Base-by-base conservation (phyloP, 2,797 vertebrate species). In the Bovichtus diacanthus region DNA sequence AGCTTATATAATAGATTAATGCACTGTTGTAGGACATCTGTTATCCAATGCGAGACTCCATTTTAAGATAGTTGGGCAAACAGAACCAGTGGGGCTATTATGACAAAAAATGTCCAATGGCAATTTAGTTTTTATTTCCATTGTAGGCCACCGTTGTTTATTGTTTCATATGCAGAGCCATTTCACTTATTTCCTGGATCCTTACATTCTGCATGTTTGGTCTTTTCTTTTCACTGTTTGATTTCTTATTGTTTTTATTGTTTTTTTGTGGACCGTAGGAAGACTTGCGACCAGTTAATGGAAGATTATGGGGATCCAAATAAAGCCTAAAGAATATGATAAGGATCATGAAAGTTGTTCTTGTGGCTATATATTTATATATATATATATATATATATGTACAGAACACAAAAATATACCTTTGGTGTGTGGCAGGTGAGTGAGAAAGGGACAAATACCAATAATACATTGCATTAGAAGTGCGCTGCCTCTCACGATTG, bases 1-100 rank as follows among this genome's bases (percentile, higher is more conserved):
- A 77, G 15, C 25, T 59, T 23, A 29, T 46, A 78, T 74, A 64
- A 54, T 29, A 43, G n/a, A 44, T 59, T 41, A 74, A 76, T 71
- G 44, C 39, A 12, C 5, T 34, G 4, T 53, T 68, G 50, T 38
- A 23, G 61, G 39, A 63, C 39, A 63, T 56, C 12, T 16, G 23
- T 74, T 21, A 29, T 53, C 36, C 39, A n/a, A 11, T 53, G 15
- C 18, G n/a, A 41, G 36, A 58, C 46, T 38, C 23, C 21, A 13
- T 67, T 19, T 41, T 11, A 36, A 60, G 34, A 34, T 58, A 41
- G 67, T 29, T 61, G 4, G 38, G 25, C 6, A 31, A 43, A 67
- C 6, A 11, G 12, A 66, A 34, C 19, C 6, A 18, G 9, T 9
- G 31, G 34, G 34, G 8, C 31, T 34, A 34, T 31, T 34, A 34